A percentile compares a stretch with the other conserved stretches of the same genome.
Conservation (phyloP, 1,140 invertebrate species). For the Macrosteles quadrilineatus region DNA sequence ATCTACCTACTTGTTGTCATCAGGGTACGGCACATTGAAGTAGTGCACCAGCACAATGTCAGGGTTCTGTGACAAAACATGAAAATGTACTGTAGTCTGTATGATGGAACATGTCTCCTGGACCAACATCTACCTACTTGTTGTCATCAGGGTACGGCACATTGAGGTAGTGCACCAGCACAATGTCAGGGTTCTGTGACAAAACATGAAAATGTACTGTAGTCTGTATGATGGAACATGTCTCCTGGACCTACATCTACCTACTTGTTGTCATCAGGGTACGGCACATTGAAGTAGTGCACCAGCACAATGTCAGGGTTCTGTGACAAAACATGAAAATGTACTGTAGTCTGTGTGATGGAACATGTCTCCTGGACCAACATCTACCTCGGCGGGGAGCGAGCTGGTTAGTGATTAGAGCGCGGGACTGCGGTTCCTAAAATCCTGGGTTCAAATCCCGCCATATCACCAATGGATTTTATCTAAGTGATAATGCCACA, state of each 20-base stretch:
- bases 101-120: too few relatives aligned
- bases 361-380: too few relatives aligned
- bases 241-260: too few relatives aligned
- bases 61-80: constrained; percentile 80
- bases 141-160: constrained; percentile 96
- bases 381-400: too few relatives aligned
- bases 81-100: too few relatives aligned
- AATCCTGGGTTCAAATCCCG: too few relatives aligned
- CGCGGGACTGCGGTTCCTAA: too few relatives aligned
- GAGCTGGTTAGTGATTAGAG: too few relatives aligned
- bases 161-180: constrained; percentile 96
- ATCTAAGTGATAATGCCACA: too few relatives aligned
- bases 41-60: constrained; percentile 98
- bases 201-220: constrained; percentile 49
- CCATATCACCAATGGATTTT: too few relatives aligned
- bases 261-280: constrained; percentile 91
- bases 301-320: constrained; percentile 98
- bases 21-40: constrained; percentile 95
- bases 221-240: too few relatives aligned
- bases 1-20: constrained; percentile 89
- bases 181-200: constrained; percentile 94
- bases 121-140: constrained; percentile 75
- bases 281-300: constrained; percentile 96
- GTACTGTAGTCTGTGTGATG: too few relatives aligned
- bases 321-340: constrained; percentile 65